Base-by-base conservation (phyloP, 2,888 invertebrate species). In the Emmelina monodactyla region DNA sequence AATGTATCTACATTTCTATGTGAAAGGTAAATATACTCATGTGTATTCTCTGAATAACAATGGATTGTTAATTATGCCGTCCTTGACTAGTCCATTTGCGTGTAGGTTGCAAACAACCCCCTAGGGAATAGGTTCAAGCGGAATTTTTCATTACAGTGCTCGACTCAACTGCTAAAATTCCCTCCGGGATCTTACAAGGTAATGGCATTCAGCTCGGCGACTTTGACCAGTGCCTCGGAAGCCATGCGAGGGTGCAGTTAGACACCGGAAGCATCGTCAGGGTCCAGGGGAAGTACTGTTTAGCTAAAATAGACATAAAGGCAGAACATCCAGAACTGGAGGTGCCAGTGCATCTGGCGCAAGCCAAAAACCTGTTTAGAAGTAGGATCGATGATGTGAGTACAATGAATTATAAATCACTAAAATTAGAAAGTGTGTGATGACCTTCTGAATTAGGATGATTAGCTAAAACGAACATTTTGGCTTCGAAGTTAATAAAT, bases 191-290 rank as follows among this genome's bases (percentile, higher is more conserved):
- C 35, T 69, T 88, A 29, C 85, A 85, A 49, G 88, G 88, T 43
- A 88, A 88, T 58, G 82, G 86, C 32, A 87, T 88, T 57, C 88
- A 88, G 58, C 66, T 88, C 12, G 88, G 88, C 10, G 88, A 88
- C 67, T 88, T 85, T 51, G 87, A 87, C 62, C 83, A 87, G 63
- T 88, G 88, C 50, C 67, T 86, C 40, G 82, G 68, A 31, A 82
- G 85, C 11, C 76, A 82, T 14, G 84, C 87, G 1, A 82, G 85
- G 43, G 76, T 85, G 4, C 82, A 84, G 49, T 61, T 86, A 41
- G 81, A 82, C 32, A 71, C 75, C n/a, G 81, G 81, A 14, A 83
- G 80, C 37, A 73, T 85, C 15, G 82, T 87, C 6, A 83, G 78
- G 53, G 73, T 88, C 34, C 83, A 85, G 44, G 88, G 88, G 22